A percentile compares a stretch with the other conserved stretches of the same genome.
phyloP scores from a whole-genome alignment of 2,888 invertebrate species.

The Eristalis pertinax region DNA sequence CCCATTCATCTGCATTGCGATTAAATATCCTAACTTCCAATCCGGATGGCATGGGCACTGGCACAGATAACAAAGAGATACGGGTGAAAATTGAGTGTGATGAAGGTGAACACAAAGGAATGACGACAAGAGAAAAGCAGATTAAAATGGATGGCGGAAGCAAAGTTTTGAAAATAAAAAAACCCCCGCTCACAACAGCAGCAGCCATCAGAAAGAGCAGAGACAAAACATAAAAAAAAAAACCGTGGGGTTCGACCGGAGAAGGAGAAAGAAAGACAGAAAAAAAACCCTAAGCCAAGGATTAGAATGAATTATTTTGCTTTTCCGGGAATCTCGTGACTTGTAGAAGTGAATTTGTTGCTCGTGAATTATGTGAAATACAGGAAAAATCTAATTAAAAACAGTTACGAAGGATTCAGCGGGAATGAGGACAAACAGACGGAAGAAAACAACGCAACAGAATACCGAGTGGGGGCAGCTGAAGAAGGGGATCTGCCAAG shows the following conservation, averaged over 20 bases:
- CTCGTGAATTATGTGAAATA: conserved; percentile 40
- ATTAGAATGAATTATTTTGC: conserved; percentile 62
- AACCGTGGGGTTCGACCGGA: neutral
- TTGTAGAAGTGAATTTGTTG: conserved; percentile 33
- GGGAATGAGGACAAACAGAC: conserved; percentile 2
- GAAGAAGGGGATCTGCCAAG: conserved; percentile 7
- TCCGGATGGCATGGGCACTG: conserved; percentile 22
- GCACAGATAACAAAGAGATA: conserved; percentile 33
- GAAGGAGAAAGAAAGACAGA: neutral
- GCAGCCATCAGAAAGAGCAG: neutral
- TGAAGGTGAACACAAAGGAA: conserved; percentile 44
- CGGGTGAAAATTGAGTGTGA: conserved; percentile 45
- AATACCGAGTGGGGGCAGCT: neutral
- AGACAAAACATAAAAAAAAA: neutral
- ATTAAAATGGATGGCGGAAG: conserved; percentile 33
- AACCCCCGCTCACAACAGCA: neutral
- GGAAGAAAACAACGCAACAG: neutral
- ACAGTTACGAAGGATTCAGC: conserved; percentile 27
- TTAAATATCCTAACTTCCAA: conserved; percentile 55
- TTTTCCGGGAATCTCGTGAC: conserved; percentile 47
- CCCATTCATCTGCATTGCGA: conserved; percentile 62
- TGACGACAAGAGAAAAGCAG: conserved; percentile 8
- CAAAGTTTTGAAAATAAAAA: neutral
- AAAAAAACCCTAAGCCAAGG: conserved; percentile 23
- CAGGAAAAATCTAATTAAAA: conserved; percentile 62